Base-by-base conservation (phyloP, 92 coral and sea anemone genomes). In the Epizoanthus fatuus region DNA sequence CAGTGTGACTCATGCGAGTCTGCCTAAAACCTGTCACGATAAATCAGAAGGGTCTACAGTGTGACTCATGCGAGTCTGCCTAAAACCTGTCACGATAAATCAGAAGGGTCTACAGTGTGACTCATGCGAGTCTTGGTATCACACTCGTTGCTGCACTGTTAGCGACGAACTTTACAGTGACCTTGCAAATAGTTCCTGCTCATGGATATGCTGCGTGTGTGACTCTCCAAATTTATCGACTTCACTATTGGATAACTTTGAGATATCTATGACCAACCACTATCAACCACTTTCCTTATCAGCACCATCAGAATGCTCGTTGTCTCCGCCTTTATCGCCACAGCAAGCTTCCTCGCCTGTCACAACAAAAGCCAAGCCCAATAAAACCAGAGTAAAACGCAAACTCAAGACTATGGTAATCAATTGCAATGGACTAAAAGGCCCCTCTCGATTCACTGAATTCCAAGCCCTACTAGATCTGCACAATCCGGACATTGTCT, bases 351-450 rank as follows among this genome's bases (percentile, higher is more conserved):
- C 65, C 16, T 59, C 65, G 22, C 16, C 17, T 59, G n/a, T 17
- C n/a, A 12, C 65, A 59, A 59, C 0, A 7, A 59, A 17, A 59
- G 22, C 16, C 22, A 59, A 12, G 22, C 65, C n/a, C 16, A 59
- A 59, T 59, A 12, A 59, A 12, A 59, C 65, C 16, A 59, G 22
- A 10, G 65, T 4, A 59, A 59, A 17, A 59, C 65, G 4, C 17
- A 16, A 59, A 59, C 65, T 85, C 39, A 86, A 79, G 71, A 85
- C 84, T n/a, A 86, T 79, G 85, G 56, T 86, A 5, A 86, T 86
- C 16, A 86, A 86, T 17, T 86, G 90, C 77, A 86, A 78, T 32
- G 73, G 90, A 22, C 76, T 86, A 14, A 86, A 86, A 49, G 75
- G 85, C 59, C 38, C 85, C n/a, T 32, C 80, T 54, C 85, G 72